These are phyloP conservation scores for Drosophila sechellia DNA, from an alignment of 1,140 invertebrate species.

Conservation along the genomic window DNA sequence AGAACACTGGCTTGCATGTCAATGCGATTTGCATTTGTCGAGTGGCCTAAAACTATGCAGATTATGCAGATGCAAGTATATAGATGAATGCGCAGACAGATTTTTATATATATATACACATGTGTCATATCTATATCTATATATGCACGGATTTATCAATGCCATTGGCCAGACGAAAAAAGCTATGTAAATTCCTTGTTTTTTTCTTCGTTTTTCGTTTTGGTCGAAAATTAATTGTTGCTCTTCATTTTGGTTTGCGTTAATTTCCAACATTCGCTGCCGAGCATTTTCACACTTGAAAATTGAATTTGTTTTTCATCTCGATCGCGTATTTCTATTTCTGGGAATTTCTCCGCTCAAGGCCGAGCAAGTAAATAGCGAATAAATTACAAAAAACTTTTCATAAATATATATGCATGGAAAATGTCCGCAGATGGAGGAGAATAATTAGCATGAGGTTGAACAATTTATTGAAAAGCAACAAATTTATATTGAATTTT, in stretches of 20 bases:
- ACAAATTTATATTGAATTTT: too few species aligned
- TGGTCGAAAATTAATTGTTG: constrained; percentile 37
- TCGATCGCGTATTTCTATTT: constrained; percentile 21
- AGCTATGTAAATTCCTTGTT: constrained; percentile 9
- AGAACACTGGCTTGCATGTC: constrained; percentile 64
- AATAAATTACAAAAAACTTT: constrained; percentile 24
- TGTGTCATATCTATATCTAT: constrained; percentile 6
- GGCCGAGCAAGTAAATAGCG: constrained; percentile 32
- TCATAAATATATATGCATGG: background rate
- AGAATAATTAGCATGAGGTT: background rate
- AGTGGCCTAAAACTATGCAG: constrained; percentile 32
- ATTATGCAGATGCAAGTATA: constrained; percentile 20
- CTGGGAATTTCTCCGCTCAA: constrained; percentile 14
- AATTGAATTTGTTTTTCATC: constrained; percentile 12
- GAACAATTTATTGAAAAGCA: background rate
- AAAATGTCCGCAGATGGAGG: background rate
- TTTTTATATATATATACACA: background rate
- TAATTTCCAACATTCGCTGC: constrained; percentile 17
- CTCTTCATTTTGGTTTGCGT: constrained; percentile 19
- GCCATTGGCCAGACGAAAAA: constrained; percentile 18
- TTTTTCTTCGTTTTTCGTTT: constrained; percentile 1
- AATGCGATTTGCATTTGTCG: constrained; percentile 51
- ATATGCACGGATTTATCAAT: constrained; percentile 39
- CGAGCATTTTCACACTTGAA: constrained; percentile 46
- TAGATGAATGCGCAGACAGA: background rate